phyloP scores from a whole-genome alignment of 2,113 vertebrate genomes.

The Brachirus orientalis region DNA sequence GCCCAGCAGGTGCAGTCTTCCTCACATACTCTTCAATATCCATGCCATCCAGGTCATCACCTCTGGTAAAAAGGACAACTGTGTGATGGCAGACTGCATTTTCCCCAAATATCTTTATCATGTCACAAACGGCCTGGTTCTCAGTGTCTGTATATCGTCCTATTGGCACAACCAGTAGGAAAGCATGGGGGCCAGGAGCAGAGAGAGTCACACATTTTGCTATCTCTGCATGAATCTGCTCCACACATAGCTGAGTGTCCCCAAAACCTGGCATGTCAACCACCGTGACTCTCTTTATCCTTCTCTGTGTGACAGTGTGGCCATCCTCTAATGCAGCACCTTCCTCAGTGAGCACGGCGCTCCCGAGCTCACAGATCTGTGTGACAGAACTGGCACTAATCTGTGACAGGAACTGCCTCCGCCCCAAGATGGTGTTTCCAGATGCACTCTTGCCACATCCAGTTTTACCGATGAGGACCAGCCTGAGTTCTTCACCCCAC shows the following conservation, averaged over 20 bases:
- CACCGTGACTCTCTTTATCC: conserved; percentile 60
- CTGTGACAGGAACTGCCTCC: conserved; percentile 70
- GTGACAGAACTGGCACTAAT: conserved; percentile 79
- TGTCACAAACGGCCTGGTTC: conserved; percentile 55
- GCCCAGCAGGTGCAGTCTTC: conserved; percentile 56
- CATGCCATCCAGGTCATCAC: conserved; percentile 73
- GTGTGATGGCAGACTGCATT: conserved; percentile 74
- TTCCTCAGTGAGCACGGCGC: conserved; percentile 41
- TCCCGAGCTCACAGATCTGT: conserved; percentile 64
- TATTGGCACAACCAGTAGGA: conserved; percentile 80
- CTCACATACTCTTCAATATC: conserved; percentile 70
- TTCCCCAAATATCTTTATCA: conserved; percentile 75
- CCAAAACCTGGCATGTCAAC: conserved; percentile 84
- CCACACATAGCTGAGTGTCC: conserved; percentile 71
- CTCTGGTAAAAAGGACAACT: conserved; percentile 79
- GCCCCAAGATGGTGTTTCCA: conserved; percentile 83
- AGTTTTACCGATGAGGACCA: conserved; percentile 81
- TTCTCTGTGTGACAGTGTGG: not conserved
- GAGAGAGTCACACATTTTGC: conserved; percentile 76
- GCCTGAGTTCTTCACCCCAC: conserved; percentile 66
- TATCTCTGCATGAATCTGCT: conserved; percentile 69
- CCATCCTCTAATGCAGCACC: conserved; percentile 18
- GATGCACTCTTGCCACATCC: conserved; percentile 82
- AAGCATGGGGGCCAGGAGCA: conserved; percentile 79
- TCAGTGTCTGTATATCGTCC: conserved; percentile 78